Percentiles rank a stretch among this genome's conserved stretches.
phyloP scores from a whole-genome alignment of 2,113 vertebrate genomes.

The Sylvicapra grimmia region DNA sequence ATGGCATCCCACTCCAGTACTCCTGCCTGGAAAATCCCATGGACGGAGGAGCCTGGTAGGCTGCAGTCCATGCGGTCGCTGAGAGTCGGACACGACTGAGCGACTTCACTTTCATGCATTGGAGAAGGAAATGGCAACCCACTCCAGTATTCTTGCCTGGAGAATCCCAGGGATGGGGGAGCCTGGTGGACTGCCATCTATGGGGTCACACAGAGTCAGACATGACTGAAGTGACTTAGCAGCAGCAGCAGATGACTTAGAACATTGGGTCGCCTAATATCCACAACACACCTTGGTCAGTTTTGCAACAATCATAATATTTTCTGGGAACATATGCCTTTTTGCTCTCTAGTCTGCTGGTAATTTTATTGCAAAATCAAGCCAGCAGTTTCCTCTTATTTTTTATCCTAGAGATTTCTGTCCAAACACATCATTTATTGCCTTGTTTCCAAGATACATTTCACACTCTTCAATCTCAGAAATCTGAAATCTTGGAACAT shows the following conservation, averaged over 20 bases:
- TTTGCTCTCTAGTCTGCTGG: not conserved
- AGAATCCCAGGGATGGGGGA: no score
- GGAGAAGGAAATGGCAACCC: no score
- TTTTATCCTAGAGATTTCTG: not conserved
- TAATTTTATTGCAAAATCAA: constrained; percentile 30
- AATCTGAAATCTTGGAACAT: constrained; percentile 12
- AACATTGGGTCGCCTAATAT: not conserved
- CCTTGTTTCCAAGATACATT: constrained; percentile 3
- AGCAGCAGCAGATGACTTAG: not conserved
- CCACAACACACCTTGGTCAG: not conserved
- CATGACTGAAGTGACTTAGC: no score
- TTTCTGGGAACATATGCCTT: not conserved
- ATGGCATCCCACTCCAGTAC: not conserved
- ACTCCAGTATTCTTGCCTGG: no score
- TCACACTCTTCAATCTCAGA: not conserved
- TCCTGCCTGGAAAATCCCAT: not conserved
- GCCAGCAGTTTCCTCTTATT: not conserved
- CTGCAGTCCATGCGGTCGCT: no score
- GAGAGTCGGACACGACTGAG: no score
- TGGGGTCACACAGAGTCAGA: no score
- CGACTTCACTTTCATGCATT: no score
- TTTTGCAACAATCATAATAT: not conserved
- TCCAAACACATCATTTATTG: not conserved
- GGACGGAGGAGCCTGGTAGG: fast-evolving
- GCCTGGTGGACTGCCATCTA: no score